Evolutionary conservation across 2,888 invertebrate species (phyloP).

Genomic region (Sesamia inferens): DNA sequence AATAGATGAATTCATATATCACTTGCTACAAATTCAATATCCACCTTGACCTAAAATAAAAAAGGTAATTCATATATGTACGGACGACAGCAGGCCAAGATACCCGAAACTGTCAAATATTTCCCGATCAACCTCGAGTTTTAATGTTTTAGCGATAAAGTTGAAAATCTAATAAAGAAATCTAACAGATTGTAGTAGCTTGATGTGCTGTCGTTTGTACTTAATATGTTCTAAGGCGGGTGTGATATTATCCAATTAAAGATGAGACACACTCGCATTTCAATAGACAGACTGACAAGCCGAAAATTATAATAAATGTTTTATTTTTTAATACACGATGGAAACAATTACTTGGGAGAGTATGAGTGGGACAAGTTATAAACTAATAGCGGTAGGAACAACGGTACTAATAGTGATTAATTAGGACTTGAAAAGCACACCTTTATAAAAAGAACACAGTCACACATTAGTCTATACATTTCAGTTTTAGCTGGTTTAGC

Average conservation of each 20-base stretch:
- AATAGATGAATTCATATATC: slow-evolving; percentile 64
- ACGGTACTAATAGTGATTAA: neutral
- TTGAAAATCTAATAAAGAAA: no score
- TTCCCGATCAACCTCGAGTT: no score
- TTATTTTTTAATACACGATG: slow-evolving; percentile 80
- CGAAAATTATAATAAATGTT: slow-evolving; percentile 88
- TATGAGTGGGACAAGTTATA: slow-evolving; percentile 55
- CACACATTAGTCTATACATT: no score
- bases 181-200: no score
- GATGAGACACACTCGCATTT: slow-evolving; percentile 88
- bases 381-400: slow-evolving; percentile 48
- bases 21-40: slow-evolving; percentile 58
- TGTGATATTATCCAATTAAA: slow-evolving; percentile 86
- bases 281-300: slow-evolving; percentile 87
- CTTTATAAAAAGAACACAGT: no score
- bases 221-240: slow-evolving; percentile 67
- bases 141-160: no score
- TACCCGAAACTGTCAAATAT: no score
- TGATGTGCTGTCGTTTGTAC: no score
- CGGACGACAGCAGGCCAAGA: no score
- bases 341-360: slow-evolving; percentile 81
- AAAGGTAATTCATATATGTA: slow-evolving; percentile 69
- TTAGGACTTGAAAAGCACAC: neutral
- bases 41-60: slow-evolving; percentile 46
- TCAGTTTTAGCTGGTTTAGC: no score